These are phyloP conservation scores for Sussaba pulchella DNA, from an alignment of 2,888 invertebrate genomes.

Conservation along the genomic window DNA sequence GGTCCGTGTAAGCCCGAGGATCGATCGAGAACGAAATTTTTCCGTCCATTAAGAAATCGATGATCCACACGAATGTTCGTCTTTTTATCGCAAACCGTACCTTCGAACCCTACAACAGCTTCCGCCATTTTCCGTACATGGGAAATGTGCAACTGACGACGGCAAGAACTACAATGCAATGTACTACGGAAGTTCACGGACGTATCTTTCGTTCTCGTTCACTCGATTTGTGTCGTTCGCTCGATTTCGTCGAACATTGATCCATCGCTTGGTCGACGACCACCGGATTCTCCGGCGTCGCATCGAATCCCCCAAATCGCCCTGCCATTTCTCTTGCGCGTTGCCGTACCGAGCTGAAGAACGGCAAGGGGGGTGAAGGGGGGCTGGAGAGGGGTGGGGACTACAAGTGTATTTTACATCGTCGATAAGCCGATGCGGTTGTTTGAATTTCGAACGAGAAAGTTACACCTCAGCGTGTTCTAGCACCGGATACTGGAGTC, in stretches of 20 bases:
- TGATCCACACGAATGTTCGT: conserved; percentile 29
- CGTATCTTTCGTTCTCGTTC: conserved; percentile 18
- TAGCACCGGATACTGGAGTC: conserved; percentile 63
- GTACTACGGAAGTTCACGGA: background rate
- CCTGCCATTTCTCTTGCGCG: background rate
- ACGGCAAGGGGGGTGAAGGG: no score
- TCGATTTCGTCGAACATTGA: conserved; percentile 33
- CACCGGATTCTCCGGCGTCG: conserved; percentile 17
- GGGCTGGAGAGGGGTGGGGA: background rate
- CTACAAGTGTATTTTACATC: conserved; percentile 67
- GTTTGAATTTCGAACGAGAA: conserved; percentile 70
- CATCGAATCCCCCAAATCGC: conserved; percentile 2
- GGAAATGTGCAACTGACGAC: conserved; percentile 55
- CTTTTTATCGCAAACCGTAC: conserved; percentile 28
- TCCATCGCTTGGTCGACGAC: conserved; percentile 33
- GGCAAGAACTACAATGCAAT: conserved; percentile 6
- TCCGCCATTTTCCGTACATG: conserved; percentile 24
- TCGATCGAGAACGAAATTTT: conserved; percentile 47
- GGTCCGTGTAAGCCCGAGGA: conserved; percentile 36
- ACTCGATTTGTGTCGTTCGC: conserved; percentile 38
- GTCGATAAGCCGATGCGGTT: conserved; percentile 68
- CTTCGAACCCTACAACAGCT: conserved; percentile 12
- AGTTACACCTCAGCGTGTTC: conserved; percentile 66
- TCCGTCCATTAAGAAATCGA: conserved; percentile 59
- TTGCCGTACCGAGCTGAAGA: no score